Evolutionary conservation across 2,888 invertebrate species (phyloP).

Genomic region (Agriopis aurantiaria): DNA sequence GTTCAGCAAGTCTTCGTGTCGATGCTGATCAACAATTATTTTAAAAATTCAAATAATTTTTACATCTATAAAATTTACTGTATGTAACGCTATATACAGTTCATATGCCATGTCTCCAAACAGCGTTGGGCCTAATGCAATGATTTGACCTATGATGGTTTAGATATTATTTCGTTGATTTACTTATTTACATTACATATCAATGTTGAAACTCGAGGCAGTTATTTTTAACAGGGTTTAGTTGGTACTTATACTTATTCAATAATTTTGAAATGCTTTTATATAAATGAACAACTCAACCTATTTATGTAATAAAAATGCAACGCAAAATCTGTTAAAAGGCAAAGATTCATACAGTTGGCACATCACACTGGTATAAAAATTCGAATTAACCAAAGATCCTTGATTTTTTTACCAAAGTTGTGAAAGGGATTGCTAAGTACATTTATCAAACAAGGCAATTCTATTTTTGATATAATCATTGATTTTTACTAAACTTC

Average conservation of each 20-base stretch:
- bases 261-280: not conserved
- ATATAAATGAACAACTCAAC: not conserved
- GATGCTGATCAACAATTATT: not conserved
- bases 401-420: conserved; percentile 61
- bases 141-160: conserved; percentile 48
- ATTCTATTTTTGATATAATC: conserved; percentile 60
- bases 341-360: not conserved
- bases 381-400: conserved; percentile 61
- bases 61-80: no score
- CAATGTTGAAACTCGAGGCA: conserved; percentile 21
- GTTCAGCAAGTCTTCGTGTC: not conserved
- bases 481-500: conserved; percentile 31
- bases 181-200: conserved; percentile 36
- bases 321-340: not conserved
- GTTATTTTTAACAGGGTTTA: conserved; percentile 31
- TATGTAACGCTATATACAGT: not conserved
- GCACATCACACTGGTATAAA: conserved; percentile 38
- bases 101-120: not conserved
- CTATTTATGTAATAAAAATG: not conserved
- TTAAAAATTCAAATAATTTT: no score
- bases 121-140: conserved; percentile 35
- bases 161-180: conserved; percentile 49
- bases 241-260: conserved; percentile 19
- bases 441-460: conserved; percentile 35
- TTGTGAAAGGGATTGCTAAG: conserved; percentile 53